Conservation (phyloP, 2,888 invertebrate species). For the Hyalella azteca region DNA sequence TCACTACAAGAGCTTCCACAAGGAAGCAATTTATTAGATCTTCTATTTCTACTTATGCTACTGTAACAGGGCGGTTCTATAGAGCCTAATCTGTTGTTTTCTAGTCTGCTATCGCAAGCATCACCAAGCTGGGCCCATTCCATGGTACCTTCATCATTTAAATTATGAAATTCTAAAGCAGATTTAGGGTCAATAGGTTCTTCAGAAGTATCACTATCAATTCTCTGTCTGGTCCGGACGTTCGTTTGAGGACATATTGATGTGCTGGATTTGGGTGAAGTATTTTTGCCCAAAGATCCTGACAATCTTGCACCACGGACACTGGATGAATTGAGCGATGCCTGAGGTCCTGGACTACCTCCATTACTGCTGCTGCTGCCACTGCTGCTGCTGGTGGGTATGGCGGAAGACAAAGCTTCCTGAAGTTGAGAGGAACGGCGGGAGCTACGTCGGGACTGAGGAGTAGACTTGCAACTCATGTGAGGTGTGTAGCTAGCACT, state of each 20-base stretch:
- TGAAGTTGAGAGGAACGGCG: background rate
- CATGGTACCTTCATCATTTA: conserved; percentile 20
- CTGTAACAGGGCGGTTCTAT: conserved; percentile 38
- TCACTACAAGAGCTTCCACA: conserved; percentile 32
- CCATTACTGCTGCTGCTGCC: background rate
- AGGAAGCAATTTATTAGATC: conserved; percentile 19
- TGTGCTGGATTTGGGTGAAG: too few species aligned
- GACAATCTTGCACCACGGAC: too few species aligned
- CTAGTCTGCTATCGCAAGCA: conserved; percentile 40
- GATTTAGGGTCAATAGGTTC: background rate
- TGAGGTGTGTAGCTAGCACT: background rate
- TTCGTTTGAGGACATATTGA: background rate
- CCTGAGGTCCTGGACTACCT: too few species aligned
- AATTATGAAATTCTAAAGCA: conserved; percentile 1
- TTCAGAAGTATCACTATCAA: conserved; percentile 9
- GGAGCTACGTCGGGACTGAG: conserved; percentile 21
- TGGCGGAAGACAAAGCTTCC: background rate
- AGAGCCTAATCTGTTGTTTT: conserved; percentile 42
- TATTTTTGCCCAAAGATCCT: background rate
- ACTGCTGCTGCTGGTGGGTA: background rate
- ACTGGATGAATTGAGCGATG: too few species aligned
- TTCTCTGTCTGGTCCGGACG: conserved; percentile 1
- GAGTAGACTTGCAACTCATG: background rate
- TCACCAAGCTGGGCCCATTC: conserved; percentile 37
- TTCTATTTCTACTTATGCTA: conserved; percentile 28